Conservation (phyloP, 2,888 invertebrate species). For the Sabatieria punctata region DNA sequence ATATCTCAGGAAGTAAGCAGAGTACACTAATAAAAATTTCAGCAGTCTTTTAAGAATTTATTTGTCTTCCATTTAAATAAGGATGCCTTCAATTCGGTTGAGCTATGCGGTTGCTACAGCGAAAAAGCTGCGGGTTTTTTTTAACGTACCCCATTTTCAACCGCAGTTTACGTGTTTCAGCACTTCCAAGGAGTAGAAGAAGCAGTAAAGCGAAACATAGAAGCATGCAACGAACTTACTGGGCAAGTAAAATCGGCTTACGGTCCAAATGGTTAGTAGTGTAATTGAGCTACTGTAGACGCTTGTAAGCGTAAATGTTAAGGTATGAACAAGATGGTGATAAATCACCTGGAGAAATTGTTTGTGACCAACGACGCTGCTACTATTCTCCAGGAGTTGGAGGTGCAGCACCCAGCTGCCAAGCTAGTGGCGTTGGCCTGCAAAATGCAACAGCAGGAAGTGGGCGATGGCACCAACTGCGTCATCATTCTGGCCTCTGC, state of each 20-base stretch:
- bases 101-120: too few species aligned
- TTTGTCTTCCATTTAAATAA: too few species aligned
- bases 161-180: too few species aligned
- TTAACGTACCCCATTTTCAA: too few species aligned
- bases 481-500: slow-evolving; percentile 86
- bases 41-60: too few species aligned
- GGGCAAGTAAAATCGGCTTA: slow-evolving; percentile 82
- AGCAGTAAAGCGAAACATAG: slow-evolving; percentile 81
- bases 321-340: slow-evolving; percentile 85
- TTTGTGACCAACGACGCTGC: slow-evolving; percentile 98
- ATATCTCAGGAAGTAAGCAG: too few species aligned
- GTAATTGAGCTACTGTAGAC: neutral
- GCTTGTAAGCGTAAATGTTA: too few species aligned
- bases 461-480: slow-evolving; percentile 97
- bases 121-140: too few species aligned
- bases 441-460: slow-evolving; percentile 94
- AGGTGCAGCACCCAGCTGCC: slow-evolving; percentile 93
- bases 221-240: slow-evolving; percentile 84
- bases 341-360: slow-evolving; percentile 93
- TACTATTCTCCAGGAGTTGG: slow-evolving; percentile 70
- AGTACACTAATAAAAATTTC: too few species aligned
- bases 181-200: slow-evolving; percentile 82
- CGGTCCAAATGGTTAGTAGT: slow-evolving; percentile 79
- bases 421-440: slow-evolving; percentile 86
- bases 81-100: too few species aligned